Percentiles rank a stretch among this genome's conserved stretches.
phyloP scores from a whole-genome alignment of 1,140 invertebrate species.

The Zaprionus capensis region DNA sequence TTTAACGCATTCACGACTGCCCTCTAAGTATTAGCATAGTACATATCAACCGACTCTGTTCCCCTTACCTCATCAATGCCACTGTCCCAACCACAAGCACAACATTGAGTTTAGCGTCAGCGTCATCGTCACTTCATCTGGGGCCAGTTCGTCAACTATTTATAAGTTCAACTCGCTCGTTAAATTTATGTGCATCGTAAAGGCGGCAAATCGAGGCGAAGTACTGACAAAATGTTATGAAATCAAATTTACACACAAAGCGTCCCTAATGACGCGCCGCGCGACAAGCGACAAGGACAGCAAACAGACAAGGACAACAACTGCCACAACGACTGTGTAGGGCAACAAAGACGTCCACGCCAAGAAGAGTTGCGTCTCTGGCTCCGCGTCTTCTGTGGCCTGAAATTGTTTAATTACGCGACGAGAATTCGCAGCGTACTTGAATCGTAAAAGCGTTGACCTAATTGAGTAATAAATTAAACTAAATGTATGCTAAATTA shows the following conservation, averaged over 20 bases:
- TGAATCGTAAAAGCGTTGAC: slow-evolving; percentile 69
- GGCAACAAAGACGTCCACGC: slow-evolving; percentile 22
- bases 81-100: too few species aligned
- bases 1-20: too few species aligned
- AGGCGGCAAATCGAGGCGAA: slow-evolving; percentile 57
- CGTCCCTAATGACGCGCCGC: slow-evolving; percentile 67
- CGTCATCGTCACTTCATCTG: slow-evolving; percentile 58
- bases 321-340: slow-evolving; percentile 1
- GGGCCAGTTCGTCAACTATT: slow-evolving; percentile 67
- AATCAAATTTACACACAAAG: slow-evolving; percentile 80
- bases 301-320: slow-evolving; percentile 32
- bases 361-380: slow-evolving; percentile 1
- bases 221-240: slow-evolving; percentile 76
- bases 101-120: background rate
- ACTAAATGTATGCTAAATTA: slow-evolving; percentile 78
- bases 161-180: slow-evolving; percentile 71
- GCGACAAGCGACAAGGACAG: slow-evolving; percentile 26
- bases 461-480: slow-evolving; percentile 81
- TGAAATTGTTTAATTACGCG: slow-evolving; percentile 67
- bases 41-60: too few species aligned
- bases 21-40: too few species aligned
- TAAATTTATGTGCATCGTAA: slow-evolving; percentile 78
- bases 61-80: too few species aligned
- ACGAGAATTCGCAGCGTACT: slow-evolving; percentile 34
- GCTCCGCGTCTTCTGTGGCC: slow-evolving; percentile 1